Percentiles rank a stretch among this genome's conserved stretches.
phyloP scores from a whole-genome alignment of 2,113 vertebrate species.

The Mesoclemmys tuberculata region DNA sequence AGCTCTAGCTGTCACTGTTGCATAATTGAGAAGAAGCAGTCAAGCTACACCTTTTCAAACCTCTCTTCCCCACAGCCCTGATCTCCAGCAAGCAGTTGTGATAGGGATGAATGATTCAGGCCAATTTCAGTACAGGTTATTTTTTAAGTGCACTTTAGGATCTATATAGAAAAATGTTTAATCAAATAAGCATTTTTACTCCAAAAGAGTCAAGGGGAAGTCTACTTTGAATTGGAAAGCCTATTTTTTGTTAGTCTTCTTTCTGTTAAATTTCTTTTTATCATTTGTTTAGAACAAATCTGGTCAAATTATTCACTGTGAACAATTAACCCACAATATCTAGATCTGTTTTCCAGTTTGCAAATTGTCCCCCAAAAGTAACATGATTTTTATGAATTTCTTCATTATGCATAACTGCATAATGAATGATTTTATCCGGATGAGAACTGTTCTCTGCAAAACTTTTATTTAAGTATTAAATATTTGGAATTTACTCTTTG shows the following conservation, averaged over 20 bases:
- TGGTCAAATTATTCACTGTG: neutral
- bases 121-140: neutral
- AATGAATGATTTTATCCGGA: neutral
- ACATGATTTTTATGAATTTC: neutral
- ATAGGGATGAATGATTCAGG: neutral
- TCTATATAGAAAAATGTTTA: neutral
- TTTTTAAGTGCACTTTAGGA: neutral
- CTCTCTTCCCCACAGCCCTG: neutral
- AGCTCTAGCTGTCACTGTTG: neutral
- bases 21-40: neutral
- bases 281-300: neutral
- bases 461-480: neutral
- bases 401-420: neutral
- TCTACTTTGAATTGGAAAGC: neutral
- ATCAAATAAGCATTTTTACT: neutral
- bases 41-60: neutral
- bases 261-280: neutral
- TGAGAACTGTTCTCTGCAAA: neutral
- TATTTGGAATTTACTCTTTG: neutral
- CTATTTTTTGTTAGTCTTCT: neutral
- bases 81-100: fast-evolving
- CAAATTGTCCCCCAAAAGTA: neutral
- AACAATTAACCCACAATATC: neutral
- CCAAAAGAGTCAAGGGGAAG: neutral
- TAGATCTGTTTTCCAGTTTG: neutral